Conservation (phyloP, 2,888 invertebrate species). For the Acanthopleura granulata region DNA sequence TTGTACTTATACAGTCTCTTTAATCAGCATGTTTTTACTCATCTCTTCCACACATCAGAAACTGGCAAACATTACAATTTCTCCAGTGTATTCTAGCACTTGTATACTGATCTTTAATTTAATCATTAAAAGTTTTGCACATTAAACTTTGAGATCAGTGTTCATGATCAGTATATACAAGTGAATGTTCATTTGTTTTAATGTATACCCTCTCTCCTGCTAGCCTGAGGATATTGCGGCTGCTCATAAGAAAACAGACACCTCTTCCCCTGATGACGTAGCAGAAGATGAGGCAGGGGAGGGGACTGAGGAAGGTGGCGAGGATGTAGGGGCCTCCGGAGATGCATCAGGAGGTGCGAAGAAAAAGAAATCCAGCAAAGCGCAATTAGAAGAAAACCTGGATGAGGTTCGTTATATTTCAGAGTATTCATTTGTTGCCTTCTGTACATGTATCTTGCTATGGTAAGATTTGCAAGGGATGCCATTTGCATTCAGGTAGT, state of each 20-base stretch:
- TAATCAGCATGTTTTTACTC: too few species aligned
- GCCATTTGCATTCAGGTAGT: too few species aligned
- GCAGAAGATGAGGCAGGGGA: conserved; percentile 24
- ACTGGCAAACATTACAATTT: too few species aligned
- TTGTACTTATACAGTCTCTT: too few species aligned
- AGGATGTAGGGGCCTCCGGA: conserved; percentile 22
- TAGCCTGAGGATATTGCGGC: conserved; percentile 33
- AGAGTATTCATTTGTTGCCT: background rate
- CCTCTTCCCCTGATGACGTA: conserved; percentile 56
- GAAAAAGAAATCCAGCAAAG: conserved; percentile 49
- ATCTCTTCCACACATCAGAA: too few species aligned
- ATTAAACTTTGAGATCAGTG: background rate
- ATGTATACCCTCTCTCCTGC: background rate
- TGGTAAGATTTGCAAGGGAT: too few species aligned
- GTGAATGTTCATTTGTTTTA: background rate
- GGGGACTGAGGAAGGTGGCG: conserved; percentile 21
- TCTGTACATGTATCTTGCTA: background rate
- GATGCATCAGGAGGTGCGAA: conserved; percentile 30
- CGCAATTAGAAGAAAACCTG: conserved; percentile 49
- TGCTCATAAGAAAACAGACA: conserved; percentile 63
- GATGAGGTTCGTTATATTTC: background rate
- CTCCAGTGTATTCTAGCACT: too few species aligned
- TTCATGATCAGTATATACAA: background rate
- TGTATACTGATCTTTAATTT: too few species aligned
- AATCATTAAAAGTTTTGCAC: too few species aligned